Conservation (phyloP, 2,888 invertebrate genomes). For the Scaeva pyrastri region DNA sequence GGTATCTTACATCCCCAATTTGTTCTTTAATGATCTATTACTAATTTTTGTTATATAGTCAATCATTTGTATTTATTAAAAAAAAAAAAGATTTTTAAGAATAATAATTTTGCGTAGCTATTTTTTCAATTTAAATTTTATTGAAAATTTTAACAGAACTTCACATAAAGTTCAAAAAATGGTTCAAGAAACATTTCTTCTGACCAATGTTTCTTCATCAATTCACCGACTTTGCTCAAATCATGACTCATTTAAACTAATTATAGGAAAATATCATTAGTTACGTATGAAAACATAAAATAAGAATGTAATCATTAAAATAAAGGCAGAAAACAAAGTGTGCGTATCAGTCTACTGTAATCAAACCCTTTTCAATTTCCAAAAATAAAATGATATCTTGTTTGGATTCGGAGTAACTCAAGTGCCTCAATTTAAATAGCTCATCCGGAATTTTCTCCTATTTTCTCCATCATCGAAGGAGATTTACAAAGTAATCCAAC, state of each 20-base stretch:
- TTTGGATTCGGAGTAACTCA: neutral
- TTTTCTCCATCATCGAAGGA: constrained; percentile 25
- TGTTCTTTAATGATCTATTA: too few relatives aligned
- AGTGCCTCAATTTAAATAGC: constrained; percentile 32
- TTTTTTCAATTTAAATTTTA: too few relatives aligned
- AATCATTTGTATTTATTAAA: too few relatives aligned
- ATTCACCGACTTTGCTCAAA: too few relatives aligned
- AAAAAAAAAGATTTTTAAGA: too few relatives aligned
- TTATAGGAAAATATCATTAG: neutral
- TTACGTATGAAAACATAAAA: neutral
- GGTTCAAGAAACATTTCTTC: too few relatives aligned
- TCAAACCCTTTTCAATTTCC: neutral
- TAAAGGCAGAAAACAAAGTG: neutral
- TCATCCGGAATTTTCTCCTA: constrained; percentile 13
- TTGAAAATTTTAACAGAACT: too few relatives aligned
- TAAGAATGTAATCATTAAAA: constrained; percentile 12
- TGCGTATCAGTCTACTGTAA: neutral
- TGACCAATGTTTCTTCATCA: too few relatives aligned
- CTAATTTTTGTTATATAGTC: too few relatives aligned
- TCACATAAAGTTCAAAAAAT: too few relatives aligned
- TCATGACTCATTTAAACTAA: constrained; percentile 6
- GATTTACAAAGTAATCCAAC: constrained; percentile 43
- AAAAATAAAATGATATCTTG: neutral
- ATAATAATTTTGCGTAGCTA: too few relatives aligned
- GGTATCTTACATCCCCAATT: too few relatives aligned